Conservation (phyloP, 2,113 vertebrate genomes). For the Dicentrarchus labrax region DNA sequence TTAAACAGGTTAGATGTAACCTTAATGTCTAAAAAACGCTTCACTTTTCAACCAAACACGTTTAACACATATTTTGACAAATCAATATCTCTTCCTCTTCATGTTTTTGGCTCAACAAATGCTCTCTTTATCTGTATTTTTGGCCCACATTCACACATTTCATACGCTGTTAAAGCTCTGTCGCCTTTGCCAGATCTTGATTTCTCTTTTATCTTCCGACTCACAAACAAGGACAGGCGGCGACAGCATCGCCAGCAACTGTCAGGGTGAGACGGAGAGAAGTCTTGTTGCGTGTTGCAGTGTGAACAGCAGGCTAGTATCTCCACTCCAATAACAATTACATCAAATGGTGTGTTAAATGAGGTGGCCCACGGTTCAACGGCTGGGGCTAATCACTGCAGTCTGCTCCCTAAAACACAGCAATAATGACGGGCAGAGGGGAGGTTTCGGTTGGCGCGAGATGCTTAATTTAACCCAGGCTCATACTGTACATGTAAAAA, state of each 20-base stretch:
- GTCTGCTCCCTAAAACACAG: constrained; percentile 69
- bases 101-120: neutral
- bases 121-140: constrained; percentile 1
- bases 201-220: constrained; percentile 14
- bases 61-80: neutral
- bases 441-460: constrained; percentile 26
- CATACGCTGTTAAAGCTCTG: neutral
- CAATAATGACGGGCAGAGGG: constrained; percentile 59
- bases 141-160: constrained; percentile 14
- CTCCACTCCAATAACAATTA: constrained; percentile 78
- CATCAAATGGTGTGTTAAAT: constrained; percentile 79
- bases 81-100: neutral
- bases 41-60: neutral
- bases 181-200: constrained; percentile 25
- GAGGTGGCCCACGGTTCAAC: constrained; percentile 74
- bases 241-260: constrained; percentile 7
- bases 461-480: constrained; percentile 58
- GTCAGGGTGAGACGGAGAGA: constrained; percentile 32
- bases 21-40: neutral
- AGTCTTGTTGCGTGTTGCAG: constrained; percentile 22
- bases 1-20: neutral
- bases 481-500: constrained; percentile 17
- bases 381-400: constrained; percentile 73
- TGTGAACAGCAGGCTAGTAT: constrained; percentile 62
- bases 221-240: constrained; percentile 22